Base-by-base conservation (phyloP, 2,797 vertebrate species). In the Falco naumanni region DNA sequence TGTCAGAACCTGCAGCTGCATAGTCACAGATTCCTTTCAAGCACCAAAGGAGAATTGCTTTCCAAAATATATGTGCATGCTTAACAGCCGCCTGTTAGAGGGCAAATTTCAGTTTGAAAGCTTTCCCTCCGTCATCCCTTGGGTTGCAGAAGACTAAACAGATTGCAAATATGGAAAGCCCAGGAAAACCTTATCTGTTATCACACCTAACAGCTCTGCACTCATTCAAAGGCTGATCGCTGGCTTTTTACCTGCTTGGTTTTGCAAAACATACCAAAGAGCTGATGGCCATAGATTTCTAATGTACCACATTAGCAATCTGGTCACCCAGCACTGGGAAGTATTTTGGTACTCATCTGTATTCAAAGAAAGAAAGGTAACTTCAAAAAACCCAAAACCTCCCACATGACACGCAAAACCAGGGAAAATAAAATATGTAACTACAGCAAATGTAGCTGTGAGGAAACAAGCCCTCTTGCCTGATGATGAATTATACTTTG, bases 401-500 rank as follows among this genome's bases (percentile, higher is more conserved):
- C 59, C 65, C 43, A 26, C 18, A 7, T 13, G 71, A 41, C 56
- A 56, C 0, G 15, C 39, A 90, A 86, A 95, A 3, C n/a, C 31
- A 37, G 66, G 57, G 66, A 88, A 92, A 90, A 92, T 39, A 66
- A 89, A 91, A 89, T 72, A 47, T n/a, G 70, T 90, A 93, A 39
- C 69, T 82, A 64, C 85, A 82, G 91, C 87, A 91, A 76, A 71
- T 16, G 83, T 72, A 86, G 94, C 80, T 71, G 84, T 2, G 39
- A 95, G 71, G 83, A 84, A 85, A 43, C 16, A 37, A 93, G 79
- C 74, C 63, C 89, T 89, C 74, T 82, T 96, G 81, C 85, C 94
- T 89, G 95, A 95, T 94, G 89, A 95, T 94, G 94, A 95, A 95
- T 84, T 95, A 57, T 89, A 26, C 91, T 95, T 79, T 2, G 25